A percentile compares a stretch with the other conserved stretches of the same genome.
phyloP scores from a whole-genome alignment of 2,888 invertebrate species.

The Eilema griseolum region DNA sequence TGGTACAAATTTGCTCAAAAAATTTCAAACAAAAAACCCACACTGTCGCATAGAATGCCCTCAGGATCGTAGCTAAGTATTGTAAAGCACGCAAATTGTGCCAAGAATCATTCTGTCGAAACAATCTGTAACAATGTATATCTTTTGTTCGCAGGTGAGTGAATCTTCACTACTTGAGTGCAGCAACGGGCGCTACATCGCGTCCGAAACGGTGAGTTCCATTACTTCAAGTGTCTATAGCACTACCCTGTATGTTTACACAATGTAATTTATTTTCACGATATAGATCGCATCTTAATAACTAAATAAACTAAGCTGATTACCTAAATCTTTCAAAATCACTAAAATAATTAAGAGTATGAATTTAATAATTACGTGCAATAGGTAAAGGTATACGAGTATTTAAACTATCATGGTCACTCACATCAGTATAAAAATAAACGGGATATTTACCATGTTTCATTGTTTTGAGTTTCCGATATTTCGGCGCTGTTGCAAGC shows the following conservation, averaged over 20 bases:
- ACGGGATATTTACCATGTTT: too few species aligned
- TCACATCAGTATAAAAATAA: too few species aligned
- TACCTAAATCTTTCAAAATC: not conserved
- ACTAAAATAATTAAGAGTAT: too few species aligned
- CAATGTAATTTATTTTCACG: constrained; percentile 20
- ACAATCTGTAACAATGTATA: constrained; percentile 48
- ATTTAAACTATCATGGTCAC: too few species aligned
- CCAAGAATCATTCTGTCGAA: constrained; percentile 30
- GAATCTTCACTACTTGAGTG: constrained; percentile 87
- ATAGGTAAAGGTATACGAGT: too few species aligned
- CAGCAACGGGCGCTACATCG: constrained; percentile 86
- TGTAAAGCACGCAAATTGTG: constrained; percentile 32
- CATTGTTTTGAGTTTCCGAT: too few species aligned
- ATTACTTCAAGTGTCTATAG: constrained; percentile 42
- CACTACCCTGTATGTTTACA: constrained; percentile 27
- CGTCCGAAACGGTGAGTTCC: constrained; percentile 85
- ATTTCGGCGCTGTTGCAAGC: too few species aligned
- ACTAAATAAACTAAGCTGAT: too few species aligned
- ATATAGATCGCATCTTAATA: not conserved
- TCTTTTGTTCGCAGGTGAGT: constrained; percentile 81
- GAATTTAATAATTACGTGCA: too few species aligned
- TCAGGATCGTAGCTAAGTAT: constrained; percentile 28
- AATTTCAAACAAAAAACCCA: constrained; percentile 21
- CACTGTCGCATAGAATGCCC: constrained; percentile 32
- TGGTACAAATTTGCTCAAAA: too few species aligned